Evolutionary conservation across 2,113 vertebrate species (phyloP), one percentile per base, ranked within the genome.

Genomic region (Notothenia coriiceps): DNA sequence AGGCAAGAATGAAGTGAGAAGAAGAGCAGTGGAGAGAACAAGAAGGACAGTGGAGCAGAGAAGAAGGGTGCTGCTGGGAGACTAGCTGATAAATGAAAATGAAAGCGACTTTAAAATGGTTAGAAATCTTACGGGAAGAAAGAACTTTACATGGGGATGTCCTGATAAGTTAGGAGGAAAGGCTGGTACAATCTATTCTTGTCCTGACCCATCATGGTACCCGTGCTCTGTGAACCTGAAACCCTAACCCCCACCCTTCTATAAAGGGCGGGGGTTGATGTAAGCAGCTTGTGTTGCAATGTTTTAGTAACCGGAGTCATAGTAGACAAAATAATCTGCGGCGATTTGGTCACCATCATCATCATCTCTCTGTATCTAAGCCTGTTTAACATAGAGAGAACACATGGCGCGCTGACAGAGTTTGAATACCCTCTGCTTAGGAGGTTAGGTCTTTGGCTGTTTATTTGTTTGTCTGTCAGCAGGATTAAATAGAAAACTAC

Each of bases 121-220:
- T 61, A 2, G 40, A 62, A 79, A 69, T 25, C 47, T 40, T 46
- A 63, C 67, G 13, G 49, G 57, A 59, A 63, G 49, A 56, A 66
- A 20, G 55, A 65, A 61, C 62, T 85, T 77, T 57, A 22, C 69
- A 82, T 25, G 40, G 61, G n/a, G 43, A 70, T 74, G 7, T 40
- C 35, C 35, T 40, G 35, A 40, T 7, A 2, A 10, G 35, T 69
- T 29, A 29, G 66, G 76, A 60, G 55, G 15, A 74, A 75, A 22
- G 68, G 25, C 47, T 49, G 67, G 18, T 77, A 67, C 50, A 49
- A 83, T 83, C 87, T 92, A 92, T 92, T 92, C 51, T 51, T 0
- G 74, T 84, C 72, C 70, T 8, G 56, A 81, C 47, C 74, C 76
- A 43, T 76, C 80, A 56, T 49, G 73, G 2, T 46, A 63, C 62